A percentile compares a stretch with the other conserved stretches of the same genome.
phyloP scores from a whole-genome alignment of 2,113 vertebrate genomes.

The Chionomys nivalis region DNA sequence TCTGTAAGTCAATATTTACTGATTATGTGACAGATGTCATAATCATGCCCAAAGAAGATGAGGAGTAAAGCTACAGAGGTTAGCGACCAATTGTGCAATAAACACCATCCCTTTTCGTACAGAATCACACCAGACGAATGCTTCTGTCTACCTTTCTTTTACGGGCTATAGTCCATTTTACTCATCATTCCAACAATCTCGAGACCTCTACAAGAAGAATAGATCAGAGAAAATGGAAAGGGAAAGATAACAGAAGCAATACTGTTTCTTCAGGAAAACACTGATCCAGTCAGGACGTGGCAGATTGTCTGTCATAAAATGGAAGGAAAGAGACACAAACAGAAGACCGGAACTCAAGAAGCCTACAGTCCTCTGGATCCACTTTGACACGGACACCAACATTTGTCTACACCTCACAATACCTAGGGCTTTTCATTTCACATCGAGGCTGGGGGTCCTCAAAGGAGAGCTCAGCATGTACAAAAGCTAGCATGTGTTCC shows the following conservation, averaged over 20 bases:
- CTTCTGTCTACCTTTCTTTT: constrained; percentile 11
- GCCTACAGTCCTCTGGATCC: background rate
- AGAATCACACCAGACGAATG: background rate
- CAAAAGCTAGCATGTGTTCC: background rate
- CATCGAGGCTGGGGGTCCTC: background rate
- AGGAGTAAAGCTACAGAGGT: background rate
- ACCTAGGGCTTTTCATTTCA: background rate
- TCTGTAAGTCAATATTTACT: background rate
- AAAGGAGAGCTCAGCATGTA: background rate
- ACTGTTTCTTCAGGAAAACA: background rate
- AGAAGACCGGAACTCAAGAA: background rate
- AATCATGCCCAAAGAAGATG: background rate
- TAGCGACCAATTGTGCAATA: background rate
- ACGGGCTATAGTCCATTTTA: background rate
- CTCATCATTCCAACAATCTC: background rate
- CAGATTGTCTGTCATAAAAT: background rate
- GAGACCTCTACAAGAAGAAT: background rate
- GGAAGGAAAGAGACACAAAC: background rate
- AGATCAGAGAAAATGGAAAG: background rate
- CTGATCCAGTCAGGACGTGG: background rate
- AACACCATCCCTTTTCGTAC: background rate
- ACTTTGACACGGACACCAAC: background rate
- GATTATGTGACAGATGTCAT: background rate
- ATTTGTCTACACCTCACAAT: background rate
- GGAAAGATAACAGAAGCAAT: background rate